Evolutionary conservation across 2,113 vertebrate species (phyloP).

Genomic region (Hippocampus mohnikei): DNA sequence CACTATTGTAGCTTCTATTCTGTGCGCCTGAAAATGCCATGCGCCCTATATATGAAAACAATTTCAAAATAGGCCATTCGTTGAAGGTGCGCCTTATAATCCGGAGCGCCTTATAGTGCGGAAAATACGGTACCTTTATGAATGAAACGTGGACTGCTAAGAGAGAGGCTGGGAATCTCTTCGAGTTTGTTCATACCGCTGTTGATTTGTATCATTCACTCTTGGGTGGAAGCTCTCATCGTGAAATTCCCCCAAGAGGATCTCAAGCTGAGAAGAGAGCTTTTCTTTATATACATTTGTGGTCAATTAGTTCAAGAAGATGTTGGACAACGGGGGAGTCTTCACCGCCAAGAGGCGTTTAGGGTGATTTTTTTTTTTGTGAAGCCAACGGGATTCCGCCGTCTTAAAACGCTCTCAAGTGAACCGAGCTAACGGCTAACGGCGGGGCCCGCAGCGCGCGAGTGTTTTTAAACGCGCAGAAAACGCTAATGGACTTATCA

Average conservation of each 20-base stretch:
- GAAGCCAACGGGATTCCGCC: slow-evolving; percentile 10
- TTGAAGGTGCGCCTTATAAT: too few species aligned
- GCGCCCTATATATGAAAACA: not conserved
- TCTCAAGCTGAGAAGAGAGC: slow-evolving; percentile 1
- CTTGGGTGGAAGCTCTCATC: slow-evolving; percentile 7
- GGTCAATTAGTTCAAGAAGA: slow-evolving; percentile 26
- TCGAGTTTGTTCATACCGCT: slow-evolving; percentile 19
- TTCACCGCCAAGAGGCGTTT: not conserved
- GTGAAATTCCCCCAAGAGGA: slow-evolving; percentile 19
- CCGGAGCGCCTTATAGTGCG: too few species aligned
- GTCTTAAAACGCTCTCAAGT: slow-evolving; percentile 9
- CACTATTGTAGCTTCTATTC: too few species aligned
- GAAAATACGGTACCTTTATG: not conserved
- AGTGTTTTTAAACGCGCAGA: slow-evolving; percentile 34
- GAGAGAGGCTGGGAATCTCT: slow-evolving; percentile 42
- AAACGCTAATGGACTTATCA: slow-evolving; percentile 39
- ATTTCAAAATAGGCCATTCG: too few species aligned
- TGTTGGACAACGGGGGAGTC: not conserved
- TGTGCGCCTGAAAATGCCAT: too few species aligned
- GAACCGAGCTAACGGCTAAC: slow-evolving; percentile 30
- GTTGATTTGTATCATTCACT: slow-evolving; percentile 35
- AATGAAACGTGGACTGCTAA: slow-evolving; percentile 51
- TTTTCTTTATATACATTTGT: slow-evolving; percentile 29
- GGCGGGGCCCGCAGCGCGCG: slow-evolving; percentile 19
- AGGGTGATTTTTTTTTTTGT: slow-evolving; percentile 1